phyloP scores from a whole-genome alignment of 1,140 invertebrate genomes.

The Diachasmimorpha longicaudata region DNA sequence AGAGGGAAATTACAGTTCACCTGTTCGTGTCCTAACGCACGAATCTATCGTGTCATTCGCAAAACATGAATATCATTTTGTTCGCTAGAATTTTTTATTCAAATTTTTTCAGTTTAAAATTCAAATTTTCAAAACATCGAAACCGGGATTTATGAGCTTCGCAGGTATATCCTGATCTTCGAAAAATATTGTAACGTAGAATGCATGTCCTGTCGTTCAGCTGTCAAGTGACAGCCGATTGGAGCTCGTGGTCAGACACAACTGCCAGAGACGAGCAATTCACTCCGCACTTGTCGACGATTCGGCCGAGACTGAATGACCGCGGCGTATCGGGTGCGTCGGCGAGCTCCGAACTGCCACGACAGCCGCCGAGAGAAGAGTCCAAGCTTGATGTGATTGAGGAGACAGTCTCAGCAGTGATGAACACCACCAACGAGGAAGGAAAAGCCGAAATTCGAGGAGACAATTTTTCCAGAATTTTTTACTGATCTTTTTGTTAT shows the following conservation, averaged over 20 bases:
- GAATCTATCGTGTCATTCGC: too few relatives aligned
- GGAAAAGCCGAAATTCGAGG: too few relatives aligned
- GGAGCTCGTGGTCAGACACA: conserved; percentile 12
- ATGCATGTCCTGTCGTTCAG: background rate
- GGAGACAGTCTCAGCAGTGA: background rate
- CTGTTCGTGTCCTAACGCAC: too few relatives aligned
- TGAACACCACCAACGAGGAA: background rate
- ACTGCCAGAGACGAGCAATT: background rate
- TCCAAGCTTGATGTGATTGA: background rate
- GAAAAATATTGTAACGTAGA: background rate
- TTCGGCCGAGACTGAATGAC: conserved; percentile 31
- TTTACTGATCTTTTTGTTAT: too few relatives aligned
- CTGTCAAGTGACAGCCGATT: background rate
- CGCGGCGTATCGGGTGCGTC: conserved; percentile 20
- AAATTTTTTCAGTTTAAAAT: too few relatives aligned
- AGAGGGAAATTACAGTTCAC: too few relatives aligned
- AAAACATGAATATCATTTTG: too few relatives aligned
- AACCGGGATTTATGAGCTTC: background rate
- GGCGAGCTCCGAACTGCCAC: conserved; percentile 6
- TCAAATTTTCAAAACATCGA: too few relatives aligned
- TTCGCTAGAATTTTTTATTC: too few relatives aligned
- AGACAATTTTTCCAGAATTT: too few relatives aligned
- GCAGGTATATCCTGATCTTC: background rate
- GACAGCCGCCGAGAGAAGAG: background rate
- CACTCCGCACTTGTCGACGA: conserved; percentile 20